Evolutionary conservation across 2,888 invertebrate species (phyloP).

Genomic region (Standfussiana lucernea): DNA sequence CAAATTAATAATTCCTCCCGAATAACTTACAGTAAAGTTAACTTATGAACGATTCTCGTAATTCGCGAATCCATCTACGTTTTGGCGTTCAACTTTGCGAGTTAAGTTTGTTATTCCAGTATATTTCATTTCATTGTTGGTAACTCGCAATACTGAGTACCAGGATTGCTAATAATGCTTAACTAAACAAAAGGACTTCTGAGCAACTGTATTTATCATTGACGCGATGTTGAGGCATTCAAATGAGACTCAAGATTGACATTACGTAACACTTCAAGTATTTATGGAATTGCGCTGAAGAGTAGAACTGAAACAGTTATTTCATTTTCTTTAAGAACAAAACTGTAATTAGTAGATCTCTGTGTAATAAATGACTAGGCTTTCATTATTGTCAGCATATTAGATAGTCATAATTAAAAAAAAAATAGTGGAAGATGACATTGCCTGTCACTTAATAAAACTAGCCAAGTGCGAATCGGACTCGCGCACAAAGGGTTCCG

Average conservation of each 20-base stretch:
- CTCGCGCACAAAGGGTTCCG: no score
- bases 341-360: background rate
- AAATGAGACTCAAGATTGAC: constrained; percentile 5
- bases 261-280: constrained; percentile 16
- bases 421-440: no score
- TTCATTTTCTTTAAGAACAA: background rate
- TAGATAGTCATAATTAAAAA: no score
- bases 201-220: constrained; percentile 38
- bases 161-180: constrained; percentile 34
- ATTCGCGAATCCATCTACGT: constrained; percentile 35
- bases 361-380: no score
- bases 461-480: no score
- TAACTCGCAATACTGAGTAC: constrained; percentile 40
- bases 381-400: no score
- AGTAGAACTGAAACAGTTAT: background rate
- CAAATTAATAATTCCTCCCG: constrained; percentile 21
- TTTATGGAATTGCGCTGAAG: background rate
- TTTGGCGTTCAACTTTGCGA: constrained; percentile 50
- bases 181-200: constrained; percentile 40
- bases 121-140: constrained; percentile 54
- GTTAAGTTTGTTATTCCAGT: constrained; percentile 69
- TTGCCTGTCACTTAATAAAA: background rate
- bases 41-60: constrained; percentile 16
- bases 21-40: constrained; percentile 19
- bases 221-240: constrained; percentile 28